Conservation (phyloP, 2,888 invertebrate genomes). For the Diachrysia chrysitis region DNA sequence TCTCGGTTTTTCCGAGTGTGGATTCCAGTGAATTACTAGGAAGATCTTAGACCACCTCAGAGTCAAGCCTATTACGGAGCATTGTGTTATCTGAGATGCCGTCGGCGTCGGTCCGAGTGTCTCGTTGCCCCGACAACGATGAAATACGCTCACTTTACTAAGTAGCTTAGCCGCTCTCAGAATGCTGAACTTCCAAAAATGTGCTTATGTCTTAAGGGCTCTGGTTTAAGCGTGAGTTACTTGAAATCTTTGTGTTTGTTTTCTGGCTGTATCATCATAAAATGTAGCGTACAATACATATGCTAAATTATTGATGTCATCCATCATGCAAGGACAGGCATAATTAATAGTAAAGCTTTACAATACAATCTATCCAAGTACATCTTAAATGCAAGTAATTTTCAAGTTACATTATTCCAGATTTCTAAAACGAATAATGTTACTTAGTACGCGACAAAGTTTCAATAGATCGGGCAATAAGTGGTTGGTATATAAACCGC, state of each 20-base stretch:
- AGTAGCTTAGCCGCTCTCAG: slow-evolving; percentile 25
- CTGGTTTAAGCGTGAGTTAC: slow-evolving; percentile 10
- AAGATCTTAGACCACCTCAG: slow-evolving; percentile 70
- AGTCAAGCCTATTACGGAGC: slow-evolving; percentile 66
- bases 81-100: slow-evolving; percentile 72
- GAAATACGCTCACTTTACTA: slow-evolving; percentile 47
- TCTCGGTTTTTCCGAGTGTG: slow-evolving; percentile 35
- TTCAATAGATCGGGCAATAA: slow-evolving; percentile 36
- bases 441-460: slow-evolving; percentile 33
- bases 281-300: background rate
- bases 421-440: background rate
- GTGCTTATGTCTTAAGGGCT: slow-evolving; percentile 23
- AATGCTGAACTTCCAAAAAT: slow-evolving; percentile 48
- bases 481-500: slow-evolving; percentile 42
- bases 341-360: no score
- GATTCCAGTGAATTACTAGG: slow-evolving; percentile 61
- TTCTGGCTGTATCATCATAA: background rate
- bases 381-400: background rate
- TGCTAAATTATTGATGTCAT: background rate
- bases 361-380: no score
- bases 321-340: background rate
- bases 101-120: slow-evolving; percentile 64
- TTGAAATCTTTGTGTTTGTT: background rate
- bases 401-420: background rate
- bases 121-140: slow-evolving; percentile 61